Evolutionary conservation across 2,888 invertebrate species (phyloP).

Genomic region (Aphrophora alni): DNA sequence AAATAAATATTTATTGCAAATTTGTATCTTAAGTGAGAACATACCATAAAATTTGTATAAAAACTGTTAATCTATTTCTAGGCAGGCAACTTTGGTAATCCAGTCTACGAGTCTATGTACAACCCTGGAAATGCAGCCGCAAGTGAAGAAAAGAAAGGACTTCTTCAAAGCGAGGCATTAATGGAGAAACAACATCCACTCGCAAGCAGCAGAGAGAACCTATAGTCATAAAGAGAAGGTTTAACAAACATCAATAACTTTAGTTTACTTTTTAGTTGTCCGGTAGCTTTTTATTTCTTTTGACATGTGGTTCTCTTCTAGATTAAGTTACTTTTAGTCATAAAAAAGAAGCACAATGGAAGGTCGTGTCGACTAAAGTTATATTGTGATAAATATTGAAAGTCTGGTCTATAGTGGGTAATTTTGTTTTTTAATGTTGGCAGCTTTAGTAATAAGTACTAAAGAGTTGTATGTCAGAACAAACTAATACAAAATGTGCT

Average conservation of each 20-base stretch:
- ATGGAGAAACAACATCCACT: constrained; percentile 41
- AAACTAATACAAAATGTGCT: too few relatives aligned
- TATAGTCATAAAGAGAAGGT: constrained; percentile 32
- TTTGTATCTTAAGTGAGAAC: too few relatives aligned
- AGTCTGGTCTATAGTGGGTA: neutral
- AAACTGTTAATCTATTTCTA: too few relatives aligned
- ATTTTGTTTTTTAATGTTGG: neutral
- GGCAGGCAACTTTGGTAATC: constrained; percentile 83
- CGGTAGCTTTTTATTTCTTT: neutral
- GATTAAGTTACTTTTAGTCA: neutral
- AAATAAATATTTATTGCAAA: too few relatives aligned
- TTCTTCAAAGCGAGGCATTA: constrained; percentile 52
- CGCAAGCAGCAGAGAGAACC: constrained; percentile 35
- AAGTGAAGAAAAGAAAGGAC: constrained; percentile 58
- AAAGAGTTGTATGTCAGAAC: too few relatives aligned
- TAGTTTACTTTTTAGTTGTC: constrained; percentile 29
- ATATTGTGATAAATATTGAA: constrained; percentile 22
- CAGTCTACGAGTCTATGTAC: constrained; percentile 86
- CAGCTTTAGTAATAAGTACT: too few relatives aligned
- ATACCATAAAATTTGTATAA: too few relatives aligned
- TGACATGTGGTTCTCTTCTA: neutral
- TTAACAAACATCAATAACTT: constrained; percentile 11
- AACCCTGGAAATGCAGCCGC: constrained; percentile 58
- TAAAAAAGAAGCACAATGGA: constrained; percentile 26
- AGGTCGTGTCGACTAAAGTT: constrained; percentile 11